phyloP scores from a whole-genome alignment of 2,113 vertebrate genomes.

The Lanius ludovicianus region DNA sequence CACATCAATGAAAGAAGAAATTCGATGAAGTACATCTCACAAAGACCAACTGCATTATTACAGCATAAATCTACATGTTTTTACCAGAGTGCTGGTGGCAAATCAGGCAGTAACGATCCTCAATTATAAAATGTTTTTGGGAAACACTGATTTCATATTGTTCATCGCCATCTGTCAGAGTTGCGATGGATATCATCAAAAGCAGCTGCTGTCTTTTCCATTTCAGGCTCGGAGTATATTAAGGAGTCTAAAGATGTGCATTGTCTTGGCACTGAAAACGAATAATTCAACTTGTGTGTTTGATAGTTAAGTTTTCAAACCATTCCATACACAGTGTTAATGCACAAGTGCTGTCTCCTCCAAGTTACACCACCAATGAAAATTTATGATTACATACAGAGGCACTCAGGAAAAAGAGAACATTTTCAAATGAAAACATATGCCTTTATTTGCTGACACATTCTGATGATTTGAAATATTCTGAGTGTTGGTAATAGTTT shows the following conservation, averaged over 20 bases:
- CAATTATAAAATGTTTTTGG: slow-evolving; percentile 21
- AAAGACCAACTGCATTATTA: not conserved
- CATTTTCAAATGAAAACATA: not conserved
- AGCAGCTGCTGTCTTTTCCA: slow-evolving; percentile 44
- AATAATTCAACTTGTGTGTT: not conserved
- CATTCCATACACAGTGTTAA: not conserved
- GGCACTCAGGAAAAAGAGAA: not conserved
- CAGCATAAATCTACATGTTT: slow-evolving; percentile 53
- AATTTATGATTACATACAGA: not conserved
- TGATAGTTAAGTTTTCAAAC: not conserved
- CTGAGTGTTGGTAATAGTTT: not conserved
- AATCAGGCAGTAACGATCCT: slow-evolving; percentile 12
- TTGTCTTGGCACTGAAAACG: not conserved
- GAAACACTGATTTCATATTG: slow-evolving; percentile 55
- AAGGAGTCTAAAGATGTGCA: not conserved
- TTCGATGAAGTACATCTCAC: not conserved
- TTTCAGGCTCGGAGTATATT: not conserved
- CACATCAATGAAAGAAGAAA: not conserved
- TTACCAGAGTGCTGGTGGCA: slow-evolving; percentile 19
- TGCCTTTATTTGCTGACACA: not conserved
- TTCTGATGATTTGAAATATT: not conserved
- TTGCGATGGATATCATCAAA: slow-evolving; percentile 7
- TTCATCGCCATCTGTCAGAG: slow-evolving; percentile 30
- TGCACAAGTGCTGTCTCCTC: not conserved
- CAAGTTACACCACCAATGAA: not conserved